These are phyloP conservation scores for Phrixothrix hirtus DNA, from an alignment of 2,888 invertebrate genomes.

Conservation along the genomic window DNA sequence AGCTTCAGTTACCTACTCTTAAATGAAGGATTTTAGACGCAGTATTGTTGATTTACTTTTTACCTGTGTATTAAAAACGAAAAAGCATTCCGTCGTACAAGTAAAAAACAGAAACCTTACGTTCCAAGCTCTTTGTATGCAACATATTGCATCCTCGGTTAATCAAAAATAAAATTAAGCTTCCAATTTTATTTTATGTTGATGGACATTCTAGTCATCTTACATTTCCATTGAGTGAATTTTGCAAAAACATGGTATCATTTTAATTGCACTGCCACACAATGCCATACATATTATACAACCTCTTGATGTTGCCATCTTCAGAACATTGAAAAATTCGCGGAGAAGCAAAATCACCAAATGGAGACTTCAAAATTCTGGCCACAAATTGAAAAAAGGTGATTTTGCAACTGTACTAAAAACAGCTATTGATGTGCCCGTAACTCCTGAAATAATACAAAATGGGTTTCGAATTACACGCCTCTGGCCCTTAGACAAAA, in stretches of 20 bases:
- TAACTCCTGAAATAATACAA: neutral
- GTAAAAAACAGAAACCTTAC: too few species aligned
- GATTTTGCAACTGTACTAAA: neutral
- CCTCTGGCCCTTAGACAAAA: neutral
- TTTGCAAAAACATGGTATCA: neutral
- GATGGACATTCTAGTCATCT: constrained; percentile 1
- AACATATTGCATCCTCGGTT: constrained; percentile 1
- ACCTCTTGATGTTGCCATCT: neutral
- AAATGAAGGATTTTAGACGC: too few species aligned
- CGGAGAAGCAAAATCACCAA: neutral
- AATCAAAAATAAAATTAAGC: too few species aligned
- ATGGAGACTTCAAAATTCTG: neutral
- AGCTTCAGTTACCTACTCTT: too few species aligned
- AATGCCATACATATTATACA: neutral
- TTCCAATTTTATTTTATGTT: too few species aligned
- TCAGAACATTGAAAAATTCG: neutral
- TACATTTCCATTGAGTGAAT: too few species aligned
- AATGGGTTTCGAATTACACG: too few species aligned
- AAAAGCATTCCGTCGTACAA: too few species aligned
- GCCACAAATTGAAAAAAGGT: neutral
- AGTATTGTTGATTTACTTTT: too few species aligned
- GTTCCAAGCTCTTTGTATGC: too few species aligned
- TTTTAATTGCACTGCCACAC: neutral
- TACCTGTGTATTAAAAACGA: too few species aligned
- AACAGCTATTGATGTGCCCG: too few species aligned